Evolutionary conservation across 1,140 invertebrate genomes (phyloP), one percentile per base, ranked within the genome.

Genomic region (Bombus fervidus): DNA sequence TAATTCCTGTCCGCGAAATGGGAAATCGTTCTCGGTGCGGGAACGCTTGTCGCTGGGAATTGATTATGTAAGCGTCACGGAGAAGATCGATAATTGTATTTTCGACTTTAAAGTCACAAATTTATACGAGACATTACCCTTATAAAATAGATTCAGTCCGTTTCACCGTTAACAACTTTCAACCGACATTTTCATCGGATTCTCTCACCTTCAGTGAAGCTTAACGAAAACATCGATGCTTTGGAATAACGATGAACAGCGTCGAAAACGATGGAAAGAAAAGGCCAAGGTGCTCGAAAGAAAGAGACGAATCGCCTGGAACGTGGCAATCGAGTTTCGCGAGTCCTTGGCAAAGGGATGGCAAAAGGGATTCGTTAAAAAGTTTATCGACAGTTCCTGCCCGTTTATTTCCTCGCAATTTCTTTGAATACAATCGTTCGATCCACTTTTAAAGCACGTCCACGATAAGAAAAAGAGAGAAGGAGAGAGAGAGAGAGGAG

Each of bases 351-450:
- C n/a, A n/a, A n/a, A n/a, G n/a, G n/a, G 37, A 62, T 43, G 73
- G 77, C 83, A 71, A 89, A 89, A 89, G 71, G 79, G 85, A 86
- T 85, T 89, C 88, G 88, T 89, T 89, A 89, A 89, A 85, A 89
- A 89, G 88, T 89, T 89, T 89, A 89, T 88, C 88, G 88, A 89
- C 88, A 88, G 72, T 66, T 76, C 18, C 66, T 37, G 69, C 57
- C 77, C 88, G 88, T 89, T 89, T 86, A 88, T 89, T 89, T 89
- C 81, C 79, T 89, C 79, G 87, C 87, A 83, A 89, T 79, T 86
- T 76, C 85, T 88, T 74, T 73, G 79, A 85, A 74, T 85, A 81
- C 84, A 85, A 89, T 89, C 87, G 87, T 86, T 76, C 87, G 73
- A 86, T 88, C 87, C 76, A 37, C 43, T 53, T 68, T 47, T 59